phyloP scores from a whole-genome alignment of 2,113 vertebrate genomes.

The Brevimyrus niger region DNA sequence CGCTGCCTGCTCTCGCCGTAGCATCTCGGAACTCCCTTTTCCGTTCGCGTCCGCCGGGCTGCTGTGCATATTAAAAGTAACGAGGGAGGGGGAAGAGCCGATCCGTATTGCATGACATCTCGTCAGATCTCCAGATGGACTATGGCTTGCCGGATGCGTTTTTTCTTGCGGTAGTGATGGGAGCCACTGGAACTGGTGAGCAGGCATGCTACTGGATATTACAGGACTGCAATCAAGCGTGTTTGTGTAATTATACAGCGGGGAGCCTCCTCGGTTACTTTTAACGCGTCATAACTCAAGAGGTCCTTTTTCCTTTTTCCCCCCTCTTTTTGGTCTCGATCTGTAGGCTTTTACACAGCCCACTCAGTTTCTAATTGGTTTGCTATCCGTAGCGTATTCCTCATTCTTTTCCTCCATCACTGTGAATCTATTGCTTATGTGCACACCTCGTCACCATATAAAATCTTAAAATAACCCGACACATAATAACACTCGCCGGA shows the following conservation, averaged over 20 bases:
- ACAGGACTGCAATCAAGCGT: constrained; percentile 47
- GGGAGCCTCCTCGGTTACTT: constrained; percentile 47
- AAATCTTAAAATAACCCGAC: neutral
- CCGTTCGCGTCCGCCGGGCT: constrained; percentile 23
- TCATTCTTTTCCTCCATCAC: constrained; percentile 18
- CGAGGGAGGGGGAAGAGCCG: constrained; percentile 3
- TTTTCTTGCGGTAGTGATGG: constrained; percentile 52
- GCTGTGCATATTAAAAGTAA: neutral
- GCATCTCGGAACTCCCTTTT: constrained; percentile 23
- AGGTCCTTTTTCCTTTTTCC: constrained; percentile 12
- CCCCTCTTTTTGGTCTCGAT: constrained; percentile 22
- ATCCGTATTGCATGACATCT: constrained; percentile 29
- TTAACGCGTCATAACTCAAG: constrained; percentile 39
- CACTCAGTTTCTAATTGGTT: constrained; percentile 28
- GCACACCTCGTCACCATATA: constrained; percentile 1
- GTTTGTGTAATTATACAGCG: constrained; percentile 36
- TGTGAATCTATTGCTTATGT: constrained; percentile 13
- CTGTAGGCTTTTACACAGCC: constrained; percentile 17
- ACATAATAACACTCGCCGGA: neutral
- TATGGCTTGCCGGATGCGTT: constrained; percentile 23
- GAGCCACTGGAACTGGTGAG: constrained; percentile 60
- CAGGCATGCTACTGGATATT: constrained; percentile 41
- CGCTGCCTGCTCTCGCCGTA: constrained; percentile 22
- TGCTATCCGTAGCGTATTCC: constrained; percentile 12
- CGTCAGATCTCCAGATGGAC: constrained; percentile 28